Evolutionary conservation across 2,797 vertebrate species (phyloP), one percentile per base, ranked within the genome.

Genomic region (Falco rusticolus): DNA sequence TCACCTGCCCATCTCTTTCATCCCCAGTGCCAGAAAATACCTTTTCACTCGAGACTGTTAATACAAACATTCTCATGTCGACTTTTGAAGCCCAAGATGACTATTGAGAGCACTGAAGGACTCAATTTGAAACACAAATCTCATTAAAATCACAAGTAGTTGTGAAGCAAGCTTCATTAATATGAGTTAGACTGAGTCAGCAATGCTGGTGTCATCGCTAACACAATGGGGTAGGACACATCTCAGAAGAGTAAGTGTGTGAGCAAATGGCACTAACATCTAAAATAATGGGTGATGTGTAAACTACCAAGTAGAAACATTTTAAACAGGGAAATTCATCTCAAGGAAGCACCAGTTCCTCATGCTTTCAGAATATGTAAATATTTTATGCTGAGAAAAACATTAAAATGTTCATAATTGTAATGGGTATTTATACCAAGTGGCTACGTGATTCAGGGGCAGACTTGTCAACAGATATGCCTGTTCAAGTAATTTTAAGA

Each of bases 381-480:
- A 65, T 68, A 83, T 63, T 80, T 74, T 41, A 74, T 39, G n/a
- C 12, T 19, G 25, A 63, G 29, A 59, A 65, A 87, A 87, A 34
- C 31, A 65, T 47, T 47, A 39, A 65, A 65, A 59, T 25, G 33
- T 31, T 85, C 24, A 3, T 63, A 88, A 70, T n/a, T 59, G 19
- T 2, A 3, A 12, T 3, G 9, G 28, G 34, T 34, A 22, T 70
- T 76, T 65, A 59, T 43, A 25, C n/a, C n/a, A 10, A 66, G 57
- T 53, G 34, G 41, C 77, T 6, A 25, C 39, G 1, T 66, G n/a
- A 25, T 22, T 65, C 68, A 80, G 39, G 29, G 91, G 14, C 53
- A 66, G 43, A 77, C 10, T 48, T 2, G 0, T 16, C 63, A 68
- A 54, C 16, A 87, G 37, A 64, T 24, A 60, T 0, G 0, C 18